phyloP scores from a whole-genome alignment of 2,113 vertebrate species.

The Bubo bubo region DNA sequence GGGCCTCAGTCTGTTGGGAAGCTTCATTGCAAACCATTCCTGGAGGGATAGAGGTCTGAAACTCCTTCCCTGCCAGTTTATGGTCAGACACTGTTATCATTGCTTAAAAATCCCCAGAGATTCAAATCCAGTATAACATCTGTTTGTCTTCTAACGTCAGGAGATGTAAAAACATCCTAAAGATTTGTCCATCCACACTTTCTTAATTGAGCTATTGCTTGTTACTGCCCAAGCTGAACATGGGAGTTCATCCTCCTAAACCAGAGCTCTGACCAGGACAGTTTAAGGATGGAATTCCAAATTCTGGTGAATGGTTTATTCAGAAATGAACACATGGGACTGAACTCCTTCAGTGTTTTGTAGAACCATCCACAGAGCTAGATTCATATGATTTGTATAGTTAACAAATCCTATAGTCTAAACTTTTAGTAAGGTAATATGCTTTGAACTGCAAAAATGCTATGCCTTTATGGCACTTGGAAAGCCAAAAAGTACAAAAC shows the following conservation, averaged over 20 bases:
- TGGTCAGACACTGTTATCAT: background rate
- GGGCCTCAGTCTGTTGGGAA: background rate
- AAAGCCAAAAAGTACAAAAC: background rate
- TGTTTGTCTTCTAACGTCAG: background rate
- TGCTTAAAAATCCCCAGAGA: background rate
- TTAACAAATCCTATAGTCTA: background rate
- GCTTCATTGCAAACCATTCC: background rate
- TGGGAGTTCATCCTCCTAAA: background rate
- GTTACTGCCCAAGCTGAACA: background rate
- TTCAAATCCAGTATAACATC: background rate
- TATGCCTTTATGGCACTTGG: background rate
- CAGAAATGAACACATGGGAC: background rate
- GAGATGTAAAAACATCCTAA: background rate
- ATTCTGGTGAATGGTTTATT: background rate
- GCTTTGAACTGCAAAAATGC: background rate
- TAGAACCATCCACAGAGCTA: background rate
- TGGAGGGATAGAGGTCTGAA: background rate
- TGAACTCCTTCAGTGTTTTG: background rate
- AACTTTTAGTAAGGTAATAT: background rate
- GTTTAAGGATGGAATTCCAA: background rate
- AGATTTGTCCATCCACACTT: background rate
- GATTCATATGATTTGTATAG: background rate
- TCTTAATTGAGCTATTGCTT: background rate
- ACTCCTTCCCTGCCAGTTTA: background rate
- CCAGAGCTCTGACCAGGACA: background rate